Evolutionary conservation across 2,888 invertebrate species (phyloP), one percentile per base, ranked within the genome.

Genomic region (Suillia variegata): DNA sequence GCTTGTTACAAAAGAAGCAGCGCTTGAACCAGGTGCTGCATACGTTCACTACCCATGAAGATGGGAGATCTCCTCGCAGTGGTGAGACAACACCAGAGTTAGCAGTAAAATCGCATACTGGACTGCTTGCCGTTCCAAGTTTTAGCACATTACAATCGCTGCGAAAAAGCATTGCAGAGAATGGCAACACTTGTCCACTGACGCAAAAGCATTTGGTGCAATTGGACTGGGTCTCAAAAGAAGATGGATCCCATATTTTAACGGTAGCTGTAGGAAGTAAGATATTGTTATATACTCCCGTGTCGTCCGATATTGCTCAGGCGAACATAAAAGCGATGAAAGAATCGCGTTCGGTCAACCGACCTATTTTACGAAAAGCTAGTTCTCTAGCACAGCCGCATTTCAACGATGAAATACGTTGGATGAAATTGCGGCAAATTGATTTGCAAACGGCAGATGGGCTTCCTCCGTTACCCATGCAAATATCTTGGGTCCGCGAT

Each of bases 221-320:
- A 77, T 83, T 98, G 38, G 99, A 99, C 83, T 99, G 99, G 99
- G 98, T 98, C 12, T 97, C 98, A 0, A 96, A 98, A 70, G 99
- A 99, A 81, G 98, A 99, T 79, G 99, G 99, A 1, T 95, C 96
- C 0, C 98, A 99, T 80, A 94, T 99, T 70, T 83, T 99, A 38
- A 98, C 99, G 0, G 96, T 99, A 0, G 96, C 94, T 0, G 95
- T 98, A 34, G 97, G 95, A 0, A 94, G 94, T 61, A 93, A 94
- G 81, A 92, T 98, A 38, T 87, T 96, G 79, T 83, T 98, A 6
- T 98, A 96, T 70, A 94, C 97, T 0, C 93, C 96, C 0, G 93
- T 98, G 0, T 96, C 96, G 1, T 94, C 94, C 67, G 96, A 98
- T 82, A 86, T 97, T 22, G 96, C 96, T 0, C 96, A 96, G 79